Conservation (phyloP, 2,113 vertebrate genomes). For the Kryptolebias marmoratus region DNA sequence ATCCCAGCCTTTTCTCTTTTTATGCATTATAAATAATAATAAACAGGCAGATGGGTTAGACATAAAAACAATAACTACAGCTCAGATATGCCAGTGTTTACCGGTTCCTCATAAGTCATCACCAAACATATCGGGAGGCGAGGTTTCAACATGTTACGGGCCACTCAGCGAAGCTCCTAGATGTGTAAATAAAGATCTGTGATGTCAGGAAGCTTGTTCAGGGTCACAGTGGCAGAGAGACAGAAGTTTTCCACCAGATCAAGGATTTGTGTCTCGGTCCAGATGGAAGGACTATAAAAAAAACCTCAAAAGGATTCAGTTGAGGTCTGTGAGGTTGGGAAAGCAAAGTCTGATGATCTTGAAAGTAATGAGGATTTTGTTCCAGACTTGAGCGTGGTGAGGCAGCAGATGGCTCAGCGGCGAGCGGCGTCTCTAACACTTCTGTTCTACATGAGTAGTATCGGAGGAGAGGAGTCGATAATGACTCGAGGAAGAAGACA, state of each 20-base stretch:
- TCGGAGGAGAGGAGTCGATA: constrained; percentile 18
- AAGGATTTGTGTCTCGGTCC: constrained; percentile 22
- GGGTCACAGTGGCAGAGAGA: background rate
- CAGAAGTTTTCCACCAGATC: constrained; percentile 13
- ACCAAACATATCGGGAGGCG: background rate
- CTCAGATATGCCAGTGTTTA: background rate
- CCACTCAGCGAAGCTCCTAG: background rate
- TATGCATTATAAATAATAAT: background rate
- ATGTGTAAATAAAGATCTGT: background rate
- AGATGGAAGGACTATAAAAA: constrained; percentile 36
- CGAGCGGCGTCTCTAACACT: constrained; percentile 44
- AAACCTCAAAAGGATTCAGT: background rate
- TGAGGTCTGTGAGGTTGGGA: constrained; percentile 23
- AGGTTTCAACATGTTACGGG: background rate
- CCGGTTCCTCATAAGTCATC: background rate
- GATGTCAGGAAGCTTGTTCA: constrained; percentile 16
- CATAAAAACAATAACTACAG: background rate
- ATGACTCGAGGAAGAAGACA: constrained; percentile 8
- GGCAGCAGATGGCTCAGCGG: constrained; percentile 62
- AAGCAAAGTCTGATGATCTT: constrained; percentile 23
- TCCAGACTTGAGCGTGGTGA: constrained; percentile 12
- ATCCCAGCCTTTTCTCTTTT: background rate
- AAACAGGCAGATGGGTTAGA: background rate
- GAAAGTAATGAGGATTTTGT: constrained; percentile 32
- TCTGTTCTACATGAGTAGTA: constrained; percentile 28